Percentiles rank a stretch among this genome's conserved stretches.
Conservation (phyloP, 2,797 vertebrate genomes). For the Sebastes kiyomatsui region DNA sequence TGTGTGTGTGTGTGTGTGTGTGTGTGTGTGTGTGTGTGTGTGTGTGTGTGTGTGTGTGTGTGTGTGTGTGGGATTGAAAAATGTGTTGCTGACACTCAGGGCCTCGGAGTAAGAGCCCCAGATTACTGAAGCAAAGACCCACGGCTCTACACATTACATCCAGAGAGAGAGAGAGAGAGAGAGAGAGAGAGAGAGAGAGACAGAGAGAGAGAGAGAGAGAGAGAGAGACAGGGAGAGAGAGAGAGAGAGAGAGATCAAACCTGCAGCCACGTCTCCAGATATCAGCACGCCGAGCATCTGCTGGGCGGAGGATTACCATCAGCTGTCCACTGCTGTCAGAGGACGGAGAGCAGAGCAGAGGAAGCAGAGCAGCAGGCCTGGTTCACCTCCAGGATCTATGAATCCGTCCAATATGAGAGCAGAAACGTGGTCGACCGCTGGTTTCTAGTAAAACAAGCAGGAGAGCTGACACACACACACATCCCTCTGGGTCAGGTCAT, state of each 20-base stretch:
- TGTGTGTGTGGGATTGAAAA: slow-evolving; percentile 12
- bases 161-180: slow-evolving; percentile 32
- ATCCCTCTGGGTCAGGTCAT: background rate
- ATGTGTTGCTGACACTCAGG: slow-evolving; percentile 73
- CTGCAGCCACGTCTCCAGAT: slow-evolving; percentile 49
- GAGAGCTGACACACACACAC: background rate
- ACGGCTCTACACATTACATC: slow-evolving; percentile 67
- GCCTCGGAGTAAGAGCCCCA: slow-evolving; percentile 56
- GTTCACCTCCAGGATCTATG: slow-evolving; percentile 11
- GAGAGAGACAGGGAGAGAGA: too few relatives aligned
- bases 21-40: slow-evolving; percentile 18
- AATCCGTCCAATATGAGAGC: background rate
- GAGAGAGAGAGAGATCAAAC: slow-evolving; percentile 41
- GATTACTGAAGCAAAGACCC: slow-evolving; percentile 65
- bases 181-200: too few relatives aligned
- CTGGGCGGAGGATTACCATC: slow-evolving; percentile 53
- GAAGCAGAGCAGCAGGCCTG: background rate
- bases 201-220: too few relatives aligned
- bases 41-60: slow-evolving; percentile 12
- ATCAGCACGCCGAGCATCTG: slow-evolving; percentile 66
- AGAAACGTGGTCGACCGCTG: background rate
- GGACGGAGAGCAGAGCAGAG: background rate
- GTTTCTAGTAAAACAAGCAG: too few relatives aligned
- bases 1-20: slow-evolving; percentile 12
- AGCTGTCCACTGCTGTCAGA: slow-evolving; percentile 67